Conservation (phyloP, 2,888 invertebrate genomes). For the Autographa pulchrina region DNA sequence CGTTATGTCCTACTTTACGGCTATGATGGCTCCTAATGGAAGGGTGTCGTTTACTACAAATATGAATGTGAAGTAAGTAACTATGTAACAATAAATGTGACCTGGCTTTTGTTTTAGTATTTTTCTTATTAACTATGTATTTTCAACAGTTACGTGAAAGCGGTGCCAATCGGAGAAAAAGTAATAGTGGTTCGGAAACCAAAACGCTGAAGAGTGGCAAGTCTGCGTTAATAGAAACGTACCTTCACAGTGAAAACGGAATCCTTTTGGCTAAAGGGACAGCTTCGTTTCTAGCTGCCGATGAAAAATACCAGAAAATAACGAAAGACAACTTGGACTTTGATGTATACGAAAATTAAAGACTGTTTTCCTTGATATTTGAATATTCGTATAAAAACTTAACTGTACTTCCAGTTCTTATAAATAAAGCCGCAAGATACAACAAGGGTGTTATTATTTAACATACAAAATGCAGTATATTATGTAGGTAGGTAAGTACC, state of each 20-base stretch:
- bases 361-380: too few species aligned
- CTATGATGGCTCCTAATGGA: conserved; percentile 57
- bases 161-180: conserved; percentile 60
- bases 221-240: conserved; percentile 59
- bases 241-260: conserved; percentile 54
- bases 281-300: conserved; percentile 48
- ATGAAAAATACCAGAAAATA: conserved; percentile 50
- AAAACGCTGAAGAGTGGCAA: conserved; percentile 54
- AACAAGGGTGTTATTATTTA: too few species aligned
- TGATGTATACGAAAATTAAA: conserved; percentile 52
- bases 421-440: too few species aligned
- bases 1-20: conserved; percentile 61
- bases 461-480: too few species aligned
- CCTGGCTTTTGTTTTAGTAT: background rate
- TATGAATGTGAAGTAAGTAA: conserved; percentile 64
- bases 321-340: conserved; percentile 44
- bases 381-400: too few species aligned
- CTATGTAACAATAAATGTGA: background rate
- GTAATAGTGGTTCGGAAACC: conserved; percentile 60
- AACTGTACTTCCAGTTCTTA: too few species aligned
- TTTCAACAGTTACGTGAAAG: conserved; percentile 59
- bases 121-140: background rate
- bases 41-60: conserved; percentile 65
- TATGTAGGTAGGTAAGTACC: too few species aligned
- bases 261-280: conserved; percentile 62